Evolutionary conservation across 2,113 vertebrate genomes (phyloP).

Genomic region (Saccopteryx leptura): DNA sequence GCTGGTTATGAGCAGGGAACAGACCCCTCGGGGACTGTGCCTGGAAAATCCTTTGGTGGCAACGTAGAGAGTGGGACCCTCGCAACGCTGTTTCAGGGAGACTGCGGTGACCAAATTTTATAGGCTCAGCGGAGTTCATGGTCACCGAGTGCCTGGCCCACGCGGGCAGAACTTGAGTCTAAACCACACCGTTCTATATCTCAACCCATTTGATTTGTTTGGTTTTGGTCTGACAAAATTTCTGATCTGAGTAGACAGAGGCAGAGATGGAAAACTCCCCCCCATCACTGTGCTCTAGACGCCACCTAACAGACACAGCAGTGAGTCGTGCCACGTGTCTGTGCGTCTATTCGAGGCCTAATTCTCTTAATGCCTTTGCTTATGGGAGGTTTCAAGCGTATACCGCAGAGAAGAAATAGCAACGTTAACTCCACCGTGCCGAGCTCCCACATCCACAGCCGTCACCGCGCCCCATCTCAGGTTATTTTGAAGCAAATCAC

Average conservation of each 20-base stretch:
- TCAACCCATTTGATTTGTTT: not conserved
- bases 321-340: not conserved
- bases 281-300: fast-evolving
- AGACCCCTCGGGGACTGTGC: not conserved
- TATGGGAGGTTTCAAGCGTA: fast-evolving
- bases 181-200: not conserved
- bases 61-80: fast-evolving
- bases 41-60: not conserved
- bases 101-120: fast-evolving
- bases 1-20: too few relatives aligned
- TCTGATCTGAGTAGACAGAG: not conserved
- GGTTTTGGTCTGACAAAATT: not conserved
- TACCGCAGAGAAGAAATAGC: not conserved
- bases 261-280: not conserved
- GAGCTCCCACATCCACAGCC: not conserved
- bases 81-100: fast-evolving
- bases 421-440: too few relatives aligned
- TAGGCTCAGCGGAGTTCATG: fast-evolving
- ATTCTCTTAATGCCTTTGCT: too few relatives aligned
- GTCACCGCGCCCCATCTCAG: fast-evolving
- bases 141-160: fast-evolving
- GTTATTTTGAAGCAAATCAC: not conserved
- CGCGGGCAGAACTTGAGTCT: not conserved
- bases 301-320: not conserved
- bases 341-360: fast-evolving